A percentile compares a stretch with the other conserved stretches of the same genome.
Evolutionary conservation across 2,888 invertebrate species (phyloP).

Genomic region (Plebejus argus): DNA sequence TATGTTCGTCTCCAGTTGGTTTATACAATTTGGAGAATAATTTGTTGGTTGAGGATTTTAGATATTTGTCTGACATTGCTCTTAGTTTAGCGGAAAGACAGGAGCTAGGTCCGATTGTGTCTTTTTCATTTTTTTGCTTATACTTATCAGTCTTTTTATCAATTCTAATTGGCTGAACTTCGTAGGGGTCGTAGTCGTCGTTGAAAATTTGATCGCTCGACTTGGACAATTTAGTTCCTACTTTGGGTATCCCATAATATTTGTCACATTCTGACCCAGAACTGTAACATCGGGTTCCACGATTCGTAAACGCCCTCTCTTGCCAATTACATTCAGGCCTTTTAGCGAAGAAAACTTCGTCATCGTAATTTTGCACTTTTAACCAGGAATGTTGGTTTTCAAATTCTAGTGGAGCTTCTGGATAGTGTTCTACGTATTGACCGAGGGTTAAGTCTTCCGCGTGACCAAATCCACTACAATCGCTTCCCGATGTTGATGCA

Average conservation of each 20-base stretch:
- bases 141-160: conserved; percentile 76
- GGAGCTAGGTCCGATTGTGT: conserved; percentile 77
- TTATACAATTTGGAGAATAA: conserved; percentile 85
- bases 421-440: conserved; percentile 62
- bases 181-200: conserved; percentile 72
- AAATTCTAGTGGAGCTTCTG: conserved; percentile 68
- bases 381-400: conserved; percentile 78
- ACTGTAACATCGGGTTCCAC: conserved; percentile 74
- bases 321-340: conserved; percentile 69
- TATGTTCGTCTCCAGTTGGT: conserved; percentile 63
- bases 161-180: conserved; percentile 58
- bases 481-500: conserved; percentile 76
- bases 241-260: conserved; percentile 71
- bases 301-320: conserved; percentile 63
- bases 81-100: conserved; percentile 86
- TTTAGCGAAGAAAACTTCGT: conserved; percentile 73
- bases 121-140: conserved; percentile 71
- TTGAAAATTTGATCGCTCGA: conserved; percentile 80
- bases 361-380: conserved; percentile 72
- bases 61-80: conserved; percentile 87
- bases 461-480: conserved; percentile 76
- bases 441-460: conserved; percentile 66
- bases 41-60: conserved; percentile 85
- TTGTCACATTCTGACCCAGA: conserved; percentile 77
- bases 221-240: conserved; percentile 71